Percentiles rank a stretch among this genome's conserved stretches.
Conservation (phyloP, 2,113 vertebrate species). For the Anseranas semipalmata region DNA sequence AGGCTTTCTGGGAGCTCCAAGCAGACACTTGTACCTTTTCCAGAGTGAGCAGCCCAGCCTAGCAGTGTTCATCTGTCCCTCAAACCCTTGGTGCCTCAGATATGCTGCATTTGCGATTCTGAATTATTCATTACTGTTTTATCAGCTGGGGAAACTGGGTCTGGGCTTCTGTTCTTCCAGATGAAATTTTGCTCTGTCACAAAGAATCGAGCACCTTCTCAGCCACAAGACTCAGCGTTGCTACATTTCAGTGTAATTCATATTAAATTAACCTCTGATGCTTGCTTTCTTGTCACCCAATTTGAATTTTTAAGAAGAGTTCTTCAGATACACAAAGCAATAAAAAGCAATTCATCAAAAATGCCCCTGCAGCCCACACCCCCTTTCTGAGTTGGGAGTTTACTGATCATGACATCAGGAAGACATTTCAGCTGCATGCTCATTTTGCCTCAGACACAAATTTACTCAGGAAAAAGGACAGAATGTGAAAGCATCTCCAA, state of each 20-base stretch:
- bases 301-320: not conserved
- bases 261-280: not conserved
- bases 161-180: not conserved
- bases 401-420: rapidly evolving
- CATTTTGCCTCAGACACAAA: not conserved
- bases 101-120: not conserved
- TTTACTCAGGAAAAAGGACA: not conserved
- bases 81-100: not conserved
- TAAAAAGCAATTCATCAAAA: not conserved
- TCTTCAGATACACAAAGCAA: not conserved
- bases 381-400: not conserved
- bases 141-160: not conserved
- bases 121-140: slow-evolving; percentile 3
- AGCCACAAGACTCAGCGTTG: not conserved
- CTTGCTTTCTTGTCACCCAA: not conserved
- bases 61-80: not conserved
- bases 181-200: not conserved
- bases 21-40: not conserved
- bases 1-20: not conserved
- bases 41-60: not conserved
- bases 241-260: not conserved
- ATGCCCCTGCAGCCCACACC: not conserved
- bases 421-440: not conserved
- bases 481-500: not conserved
- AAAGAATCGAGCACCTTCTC: not conserved